Evolutionary conservation across 2,113 vertebrate species (phyloP), one percentile per base, ranked within the genome.

Genomic region (Strix uralensis): DNA sequence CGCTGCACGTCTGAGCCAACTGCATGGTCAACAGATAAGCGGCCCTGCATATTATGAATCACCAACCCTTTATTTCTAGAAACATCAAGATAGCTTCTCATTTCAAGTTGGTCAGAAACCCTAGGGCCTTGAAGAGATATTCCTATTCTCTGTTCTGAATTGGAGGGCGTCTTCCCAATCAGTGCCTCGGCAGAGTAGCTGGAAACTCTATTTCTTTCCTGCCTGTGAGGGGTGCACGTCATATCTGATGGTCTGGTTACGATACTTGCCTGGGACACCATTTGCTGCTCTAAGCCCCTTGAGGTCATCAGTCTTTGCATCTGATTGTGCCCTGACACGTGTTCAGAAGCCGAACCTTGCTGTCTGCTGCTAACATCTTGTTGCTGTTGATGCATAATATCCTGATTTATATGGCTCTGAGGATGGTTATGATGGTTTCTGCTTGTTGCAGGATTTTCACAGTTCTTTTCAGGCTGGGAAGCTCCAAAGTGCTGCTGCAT

Each of bases 121-220:
- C 99, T 98, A 44, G 99, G 96, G 34, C 98, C 97, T 94, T 99
- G 99, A 84, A 99, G 97, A 17, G 99, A 98, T 66, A 99, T 96
- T n/a, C 98, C 98, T 98, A 99, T 98, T 80, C 99, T 99, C 94
- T 99, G 98, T 72, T 99, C 99, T 0, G 98, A 98, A 79, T 98
- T 99, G 27, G 98, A 99, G n/a, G 99, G 97, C 0, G 98, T 98
- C 94, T 99, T 99, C 47, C 99, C 99, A 47, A 99, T 99, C 42
- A 99, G 99, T 0, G 99, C 99, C 91, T 99, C 99, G 1, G 99
- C 99, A 42, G 99, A 99, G 95, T 99, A 99, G 97, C 98, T 99
- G 82, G 99, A 99, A 86, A 99, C 99, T 34, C 99, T 98, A 32
- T 99, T 99, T 58, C 99, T 99, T 70, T 99, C 99, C 83, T 99